A percentile compares a stretch with the other conserved stretches of the same genome.
phyloP scores from a whole-genome alignment of 30 jellyfish, hydroid and myxozoan species.

The Nemopilema nomurai region DNA sequence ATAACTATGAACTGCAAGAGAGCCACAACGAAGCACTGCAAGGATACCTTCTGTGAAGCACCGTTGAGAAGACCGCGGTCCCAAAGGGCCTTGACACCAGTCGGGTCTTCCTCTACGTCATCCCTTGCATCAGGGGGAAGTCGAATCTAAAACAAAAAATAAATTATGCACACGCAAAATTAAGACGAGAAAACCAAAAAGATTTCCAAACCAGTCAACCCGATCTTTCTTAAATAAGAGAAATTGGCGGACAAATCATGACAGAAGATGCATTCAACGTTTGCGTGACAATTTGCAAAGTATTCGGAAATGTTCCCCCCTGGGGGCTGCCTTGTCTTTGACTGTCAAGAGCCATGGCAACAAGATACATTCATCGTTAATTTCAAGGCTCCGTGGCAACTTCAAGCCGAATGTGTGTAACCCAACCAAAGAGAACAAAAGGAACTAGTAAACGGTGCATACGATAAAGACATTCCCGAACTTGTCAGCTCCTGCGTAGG shows the following conservation, averaged over 20 bases:
- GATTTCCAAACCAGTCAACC: not conserved
- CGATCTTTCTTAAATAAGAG: too few species aligned
- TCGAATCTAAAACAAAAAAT: conserved; percentile 38
- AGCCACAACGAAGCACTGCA: too few species aligned
- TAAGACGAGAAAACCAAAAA: not conserved
- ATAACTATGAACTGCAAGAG: too few species aligned
- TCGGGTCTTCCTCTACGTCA: conserved; percentile 99
- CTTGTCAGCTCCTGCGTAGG: conserved; percentile 98
- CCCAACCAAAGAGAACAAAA: too few species aligned
- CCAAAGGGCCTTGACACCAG: conserved; percentile 99
- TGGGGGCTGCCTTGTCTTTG: too few species aligned
- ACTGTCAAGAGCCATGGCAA: too few species aligned
- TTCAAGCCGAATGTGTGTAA: too few species aligned
- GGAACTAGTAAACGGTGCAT: conserved; percentile 15
- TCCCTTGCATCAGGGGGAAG: conserved; percentile 93
- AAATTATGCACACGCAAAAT: not conserved
- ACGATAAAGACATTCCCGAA: conserved; percentile 92
- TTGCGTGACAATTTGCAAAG: too few species aligned
- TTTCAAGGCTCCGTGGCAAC: not conserved
- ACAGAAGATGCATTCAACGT: too few species aligned
- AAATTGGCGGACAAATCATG: too few species aligned
- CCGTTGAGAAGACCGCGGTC: conserved; percentile 98
- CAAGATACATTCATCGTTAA: too few species aligned
- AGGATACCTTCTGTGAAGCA: conserved; percentile 94
- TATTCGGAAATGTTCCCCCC: not conserved